Evolutionary conservation across 2,113 vertebrate genomes (phyloP), one percentile per base, ranked within the genome.

Genomic region (Conger conger): DNA sequence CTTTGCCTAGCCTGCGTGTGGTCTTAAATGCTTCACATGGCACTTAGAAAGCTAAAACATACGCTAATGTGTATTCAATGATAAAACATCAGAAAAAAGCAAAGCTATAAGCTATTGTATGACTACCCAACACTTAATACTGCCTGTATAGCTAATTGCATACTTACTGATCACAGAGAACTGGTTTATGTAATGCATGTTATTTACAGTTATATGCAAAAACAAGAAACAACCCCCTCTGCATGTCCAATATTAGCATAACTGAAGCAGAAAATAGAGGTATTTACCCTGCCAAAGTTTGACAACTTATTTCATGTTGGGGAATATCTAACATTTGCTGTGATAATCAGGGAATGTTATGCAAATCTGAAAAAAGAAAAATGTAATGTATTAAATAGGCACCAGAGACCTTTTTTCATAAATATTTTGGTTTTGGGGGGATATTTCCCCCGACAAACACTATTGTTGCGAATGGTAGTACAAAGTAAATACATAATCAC

Each of bases 101-200:
- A 76, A 83, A 45, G 40, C 76, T 42, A 1, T 45, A 84, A 36
- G 77, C 80, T 83, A 76, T 89, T 92, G 89, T 90, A 92, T 89
- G 85, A 86, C 76, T 84, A 88, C 89, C 87, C 87, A 85, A 79
- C 73, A 63, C 88, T 91, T 88, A 88, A 93, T 88, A 87, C 90
- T 86, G 87, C 73, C 86, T 84, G 83, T 57, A 82, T 88, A 86
- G 73, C 83, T 83, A 82, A 76, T 37, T 17, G 18, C 23, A 40
- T 38, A 27, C 16, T 17, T 82, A 33, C 57, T 82, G 36, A 17
- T 35, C 33, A 63, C 77, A 81, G 18, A 36, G 27, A 45, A 27
- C n/a, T 30, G 16, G 18, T 20, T 6, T 76, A 73, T 15, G n/a
- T 40, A 83, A 80, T 73, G 33, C 16, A 78, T 35, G 38, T 77